Evolutionary conservation across 2,113 vertebrate genomes (phyloP).

Genomic region (Crocuta crocuta): DNA sequence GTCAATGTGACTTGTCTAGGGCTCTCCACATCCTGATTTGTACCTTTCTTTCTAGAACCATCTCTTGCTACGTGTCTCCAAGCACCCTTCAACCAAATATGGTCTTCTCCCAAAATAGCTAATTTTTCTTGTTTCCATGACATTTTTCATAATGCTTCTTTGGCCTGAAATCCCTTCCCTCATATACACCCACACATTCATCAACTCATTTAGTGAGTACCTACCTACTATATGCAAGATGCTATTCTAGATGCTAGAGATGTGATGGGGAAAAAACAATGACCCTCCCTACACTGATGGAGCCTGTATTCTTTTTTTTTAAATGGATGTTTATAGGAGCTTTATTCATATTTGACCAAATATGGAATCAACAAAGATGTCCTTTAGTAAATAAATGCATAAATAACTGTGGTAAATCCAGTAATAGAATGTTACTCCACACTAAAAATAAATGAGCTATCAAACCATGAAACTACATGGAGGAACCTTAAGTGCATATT

Average conservation of each 20-base stretch:
- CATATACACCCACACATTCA: not conserved
- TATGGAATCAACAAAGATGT: too few relatives aligned
- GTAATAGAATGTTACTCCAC: too few relatives aligned
- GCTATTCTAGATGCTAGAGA: not conserved
- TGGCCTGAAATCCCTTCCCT: not conserved
- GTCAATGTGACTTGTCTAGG: not conserved
- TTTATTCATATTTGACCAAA: too few relatives aligned
- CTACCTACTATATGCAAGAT: not conserved
- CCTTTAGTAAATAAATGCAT: too few relatives aligned
- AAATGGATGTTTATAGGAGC: too few relatives aligned
- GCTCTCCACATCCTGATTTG: not conserved
- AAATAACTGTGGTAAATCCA: too few relatives aligned
- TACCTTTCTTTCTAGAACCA: not conserved
- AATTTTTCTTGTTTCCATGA: not conserved
- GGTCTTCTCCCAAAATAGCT: not conserved
- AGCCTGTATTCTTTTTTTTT: not conserved
- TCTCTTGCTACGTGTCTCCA: not conserved
- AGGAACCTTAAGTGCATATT: too few relatives aligned
- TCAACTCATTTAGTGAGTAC: not conserved
- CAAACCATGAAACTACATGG: too few relatives aligned
- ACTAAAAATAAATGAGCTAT: too few relatives aligned
- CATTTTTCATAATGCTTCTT: not conserved
- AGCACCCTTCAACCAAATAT: not conserved
- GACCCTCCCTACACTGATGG: not conserved
- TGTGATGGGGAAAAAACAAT: not conserved